phyloP scores from a whole-genome alignment of 2,888 invertebrate genomes.

The Deilephila elpenor region DNA sequence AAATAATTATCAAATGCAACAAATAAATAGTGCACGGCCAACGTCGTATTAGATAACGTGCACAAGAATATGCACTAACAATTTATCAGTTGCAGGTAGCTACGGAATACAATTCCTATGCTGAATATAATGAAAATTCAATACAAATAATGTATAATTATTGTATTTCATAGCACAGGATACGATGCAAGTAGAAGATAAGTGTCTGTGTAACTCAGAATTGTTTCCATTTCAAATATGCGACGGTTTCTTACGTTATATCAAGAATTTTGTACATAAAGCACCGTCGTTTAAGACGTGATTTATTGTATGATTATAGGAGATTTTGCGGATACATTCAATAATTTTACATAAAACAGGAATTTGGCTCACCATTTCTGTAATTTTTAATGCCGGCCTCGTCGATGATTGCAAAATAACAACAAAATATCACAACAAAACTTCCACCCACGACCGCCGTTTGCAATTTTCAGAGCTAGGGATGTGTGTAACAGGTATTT shows the following conservation, averaged over 20 bases:
- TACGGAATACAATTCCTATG: neutral
- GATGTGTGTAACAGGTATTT: constrained; percentile 39
- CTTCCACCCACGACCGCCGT: constrained; percentile 68
- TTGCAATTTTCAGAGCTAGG: constrained; percentile 63
- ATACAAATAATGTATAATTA: neutral
- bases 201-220: neutral
- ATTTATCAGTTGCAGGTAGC: constrained; percentile 26
- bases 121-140: neutral
- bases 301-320: neutral
- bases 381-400: constrained; percentile 53
- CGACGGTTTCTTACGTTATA: constrained; percentile 7
- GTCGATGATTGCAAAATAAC: constrained; percentile 56
- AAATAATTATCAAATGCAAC: neutral
- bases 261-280: constrained; percentile 3
- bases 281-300: neutral
- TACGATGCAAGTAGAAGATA: neutral
- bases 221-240: constrained; percentile 18
- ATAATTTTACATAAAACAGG: neutral
- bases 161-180: neutral
- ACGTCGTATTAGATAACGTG: constrained; percentile 13
- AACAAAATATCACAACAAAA: constrained; percentile 75
- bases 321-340: neutral
- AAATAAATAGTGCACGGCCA: constrained; percentile 1
- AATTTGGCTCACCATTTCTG: constrained; percentile 64
- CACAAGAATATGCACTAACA: constrained; percentile 17